A percentile compares a stretch with the other conserved stretches of the same genome.
Conservation (phyloP, 2,113 vertebrate genomes). For the Narcine bancroftii region DNA sequence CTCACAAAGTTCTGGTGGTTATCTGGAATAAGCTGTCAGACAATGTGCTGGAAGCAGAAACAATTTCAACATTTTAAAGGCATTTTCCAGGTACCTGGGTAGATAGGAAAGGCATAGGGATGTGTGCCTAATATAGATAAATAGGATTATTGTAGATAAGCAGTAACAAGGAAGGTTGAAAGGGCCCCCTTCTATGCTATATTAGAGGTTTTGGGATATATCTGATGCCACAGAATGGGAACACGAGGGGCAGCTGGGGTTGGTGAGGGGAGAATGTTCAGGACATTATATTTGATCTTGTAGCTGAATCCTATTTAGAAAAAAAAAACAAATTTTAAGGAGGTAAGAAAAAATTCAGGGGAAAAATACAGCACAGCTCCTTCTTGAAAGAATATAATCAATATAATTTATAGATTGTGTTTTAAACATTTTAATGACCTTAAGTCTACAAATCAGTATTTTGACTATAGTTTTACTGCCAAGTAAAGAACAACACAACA, state of each 20-base stretch:
- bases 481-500: background rate
- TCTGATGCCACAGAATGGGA: background rate
- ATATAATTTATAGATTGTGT: background rate
- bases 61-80: too few species aligned
- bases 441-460: background rate
- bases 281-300: background rate
- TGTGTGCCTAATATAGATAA: too few species aligned
- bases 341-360: background rate
- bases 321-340: background rate
- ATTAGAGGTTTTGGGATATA: too few species aligned
- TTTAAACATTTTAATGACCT: background rate
- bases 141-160: too few species aligned
- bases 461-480: background rate
- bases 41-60: too few species aligned
- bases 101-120: too few species aligned
- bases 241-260: background rate
- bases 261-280: background rate
- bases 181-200: too few species aligned
- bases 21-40: too few species aligned
- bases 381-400: background rate
- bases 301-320: background rate
- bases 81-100: too few species aligned
- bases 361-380: background rate
- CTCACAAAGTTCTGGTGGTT: too few species aligned
- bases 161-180: too few species aligned